A percentile compares a stretch with the other conserved stretches of the same genome.
These are phyloP conservation scores for Tetraneura akinire DNA, from an alignment of 1,140 invertebrate species.

Conservation along the genomic window DNA sequence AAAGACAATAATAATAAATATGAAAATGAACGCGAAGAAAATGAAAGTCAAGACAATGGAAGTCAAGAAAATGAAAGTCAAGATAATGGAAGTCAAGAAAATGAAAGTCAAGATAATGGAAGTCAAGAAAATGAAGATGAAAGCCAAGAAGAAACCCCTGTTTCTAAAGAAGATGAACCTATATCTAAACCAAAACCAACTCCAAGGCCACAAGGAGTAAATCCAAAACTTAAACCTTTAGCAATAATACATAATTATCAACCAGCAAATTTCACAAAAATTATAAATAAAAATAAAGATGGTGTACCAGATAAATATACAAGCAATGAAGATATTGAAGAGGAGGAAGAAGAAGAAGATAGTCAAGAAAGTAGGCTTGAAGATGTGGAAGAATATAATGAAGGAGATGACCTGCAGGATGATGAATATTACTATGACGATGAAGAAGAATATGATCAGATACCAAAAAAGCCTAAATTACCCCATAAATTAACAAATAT, in stretches of 20 bases:
- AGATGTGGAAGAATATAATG: slow-evolving; percentile 26
- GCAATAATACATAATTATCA: slow-evolving; percentile 46
- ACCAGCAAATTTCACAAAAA: slow-evolving; percentile 50
- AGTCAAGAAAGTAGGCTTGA: slow-evolving; percentile 41
- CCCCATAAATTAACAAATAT: slow-evolving; percentile 46
- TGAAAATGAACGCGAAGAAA: slow-evolving; percentile 60
- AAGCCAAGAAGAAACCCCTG: slow-evolving; percentile 42
- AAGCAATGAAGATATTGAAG: slow-evolving; percentile 4
- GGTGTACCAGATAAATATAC: not conserved
- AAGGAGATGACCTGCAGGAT: slow-evolving; percentile 31
- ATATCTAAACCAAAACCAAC: slow-evolving; percentile 27
- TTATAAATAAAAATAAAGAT: not conserved
- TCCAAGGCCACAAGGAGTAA: slow-evolving; percentile 4
- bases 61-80: slow-evolving; percentile 52
- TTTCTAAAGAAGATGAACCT: slow-evolving; percentile 38
- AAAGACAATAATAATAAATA: slow-evolving; percentile 28
- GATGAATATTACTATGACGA: slow-evolving; percentile 52
- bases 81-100: slow-evolving; percentile 53
- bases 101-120: slow-evolving; percentile 55
- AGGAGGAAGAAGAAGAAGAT: slow-evolving; percentile 27
- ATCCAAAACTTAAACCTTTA: slow-evolving; percentile 40
- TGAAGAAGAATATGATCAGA: slow-evolving; percentile 49
- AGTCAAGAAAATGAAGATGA: slow-evolving; percentile 32
- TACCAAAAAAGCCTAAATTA: slow-evolving; percentile 44
- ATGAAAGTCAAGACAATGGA: slow-evolving; percentile 56